phyloP scores from a whole-genome alignment of 2,888 invertebrate genomes.

The Trichopoda pennipes region DNA sequence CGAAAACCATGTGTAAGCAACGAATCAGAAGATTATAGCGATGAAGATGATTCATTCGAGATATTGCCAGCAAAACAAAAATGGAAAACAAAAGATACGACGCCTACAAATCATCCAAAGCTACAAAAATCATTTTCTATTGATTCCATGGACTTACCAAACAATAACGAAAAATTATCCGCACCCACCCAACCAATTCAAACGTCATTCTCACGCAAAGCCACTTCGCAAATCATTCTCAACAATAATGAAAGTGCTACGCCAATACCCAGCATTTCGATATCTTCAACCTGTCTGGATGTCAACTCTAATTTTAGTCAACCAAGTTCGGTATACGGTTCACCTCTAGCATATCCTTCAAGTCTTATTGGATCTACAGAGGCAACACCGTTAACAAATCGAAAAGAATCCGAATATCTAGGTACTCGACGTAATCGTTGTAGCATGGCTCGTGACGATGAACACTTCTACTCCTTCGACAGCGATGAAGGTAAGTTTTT shows the following conservation, averaged over 20 bases:
- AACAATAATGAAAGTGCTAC: constrained; percentile 25
- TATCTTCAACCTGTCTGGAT: constrained; percentile 51
- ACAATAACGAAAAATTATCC: constrained; percentile 57
- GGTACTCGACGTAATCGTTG: constrained; percentile 72
- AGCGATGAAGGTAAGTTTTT: constrained; percentile 78
- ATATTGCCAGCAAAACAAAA: constrained; percentile 5
- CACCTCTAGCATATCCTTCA: constrained; percentile 76
- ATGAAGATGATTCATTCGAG: constrained; percentile 65
- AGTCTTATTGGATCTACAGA: constrained; percentile 71
- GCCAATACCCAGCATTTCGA: constrained; percentile 52
- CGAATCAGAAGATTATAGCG: constrained; percentile 71
- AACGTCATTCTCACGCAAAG: constrained; percentile 50
- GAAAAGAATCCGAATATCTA: constrained; percentile 51
- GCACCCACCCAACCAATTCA: constrained; percentile 43
- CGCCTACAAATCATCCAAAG: constrained; percentile 67
- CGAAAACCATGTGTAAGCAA: constrained; percentile 65
- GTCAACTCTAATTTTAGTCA: constrained; percentile 72
- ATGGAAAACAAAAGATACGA: constrained; percentile 63
- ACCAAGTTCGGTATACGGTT: constrained; percentile 76
- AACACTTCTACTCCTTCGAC: constrained; percentile 79
- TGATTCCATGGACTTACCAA: constrained; percentile 44
- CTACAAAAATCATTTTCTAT: constrained; percentile 60
- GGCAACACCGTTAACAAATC: constrained; percentile 72
- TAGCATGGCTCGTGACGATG: constrained; percentile 77
- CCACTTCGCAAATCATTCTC: constrained; percentile 28